Evolutionary conservation across 2,797 vertebrate species (phyloP).

Genomic region (Mus minutoides): DNA sequence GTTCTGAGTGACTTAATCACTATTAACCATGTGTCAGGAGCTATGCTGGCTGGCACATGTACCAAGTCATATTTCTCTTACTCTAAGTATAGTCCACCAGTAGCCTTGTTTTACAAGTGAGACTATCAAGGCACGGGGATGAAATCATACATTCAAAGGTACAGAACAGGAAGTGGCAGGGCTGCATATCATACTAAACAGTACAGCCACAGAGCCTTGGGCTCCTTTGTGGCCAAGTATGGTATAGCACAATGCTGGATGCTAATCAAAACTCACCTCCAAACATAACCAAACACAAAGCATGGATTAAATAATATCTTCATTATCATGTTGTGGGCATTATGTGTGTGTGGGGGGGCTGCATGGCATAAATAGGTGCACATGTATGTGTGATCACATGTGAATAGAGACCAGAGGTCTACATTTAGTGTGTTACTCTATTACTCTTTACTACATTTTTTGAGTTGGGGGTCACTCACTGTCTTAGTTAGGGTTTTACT

Average conservation of each 20-base stretch:
- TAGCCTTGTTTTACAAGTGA: background rate
- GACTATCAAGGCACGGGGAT: background rate
- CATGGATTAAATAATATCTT: slow-evolving; percentile 5
- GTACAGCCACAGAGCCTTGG: background rate
- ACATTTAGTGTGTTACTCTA: background rate
- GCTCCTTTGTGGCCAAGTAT: background rate
- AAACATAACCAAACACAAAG: slow-evolving; percentile 9
- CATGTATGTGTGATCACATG: background rate
- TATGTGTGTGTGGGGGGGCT: background rate
- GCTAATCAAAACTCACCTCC: background rate
- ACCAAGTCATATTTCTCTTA: background rate
- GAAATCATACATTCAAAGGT: background rate
- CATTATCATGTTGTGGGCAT: background rate
- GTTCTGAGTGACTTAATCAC: slow-evolving; percentile 3
- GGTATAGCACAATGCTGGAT: background rate
- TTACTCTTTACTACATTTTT: background rate
- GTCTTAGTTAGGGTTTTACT: too few species aligned
- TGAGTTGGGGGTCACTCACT: background rate
- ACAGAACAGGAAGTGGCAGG: background rate
- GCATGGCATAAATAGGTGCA: too few species aligned
- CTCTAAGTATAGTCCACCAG: background rate
- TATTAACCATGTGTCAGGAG: background rate
- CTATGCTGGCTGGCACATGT: background rate
- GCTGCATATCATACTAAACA: background rate
- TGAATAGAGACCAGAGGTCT: background rate